Base-by-base conservation (phyloP, 1,140 invertebrate species). In the Cyrtorhinus lividipennis region DNA sequence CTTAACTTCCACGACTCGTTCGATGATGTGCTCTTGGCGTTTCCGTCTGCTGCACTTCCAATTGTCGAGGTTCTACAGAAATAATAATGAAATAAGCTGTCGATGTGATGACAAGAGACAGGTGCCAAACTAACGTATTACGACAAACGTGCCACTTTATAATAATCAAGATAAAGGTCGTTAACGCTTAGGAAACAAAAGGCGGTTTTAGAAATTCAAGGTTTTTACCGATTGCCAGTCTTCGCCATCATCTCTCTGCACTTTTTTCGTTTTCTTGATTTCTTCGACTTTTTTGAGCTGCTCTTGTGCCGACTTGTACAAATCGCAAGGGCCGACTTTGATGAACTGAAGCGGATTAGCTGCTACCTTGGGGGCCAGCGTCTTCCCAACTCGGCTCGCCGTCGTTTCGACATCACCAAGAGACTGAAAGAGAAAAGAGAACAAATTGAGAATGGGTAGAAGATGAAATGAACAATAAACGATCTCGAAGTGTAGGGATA, bases 151-250 rank as follows among this genome's bases (percentile, higher is more conserved):
- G n/a, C n/a, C n/a, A n/a, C n/a, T n/a, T n/a, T n/a, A n/a, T n/a
- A n/a, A n/a, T n/a, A n/a, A n/a, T n/a, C n/a, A n/a, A n/a, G n/a
- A n/a, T n/a, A n/a, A n/a, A n/a, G n/a, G n/a, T n/a, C n/a, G n/a
- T n/a, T n/a, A n/a, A n/a, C n/a, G n/a, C n/a, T n/a, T n/a, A n/a
- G n/a, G n/a, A n/a, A n/a, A n/a, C n/a, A n/a, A n/a, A n/a, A n/a
- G n/a, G n/a, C n/a, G n/a, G n/a, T n/a, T n/a, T n/a, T n/a, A n/a
- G n/a, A n/a, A n/a, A n/a, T n/a, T n/a, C n/a, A n/a, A n/a, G n/a
- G n/a, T n/a, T n/a, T 84, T 84, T 75, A 94, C 91, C 76, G 86
- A 86, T 77, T 93, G 90, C 92, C 92, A 95, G 70, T 93, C 90
- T 73, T 91, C 88, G 56, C 87, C 85, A 68, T 92, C 87, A 72